These are phyloP conservation scores for Rattus norvegicus DNA, from an alignment of 2,113 vertebrate species.

Conservation along the genomic window DNA sequence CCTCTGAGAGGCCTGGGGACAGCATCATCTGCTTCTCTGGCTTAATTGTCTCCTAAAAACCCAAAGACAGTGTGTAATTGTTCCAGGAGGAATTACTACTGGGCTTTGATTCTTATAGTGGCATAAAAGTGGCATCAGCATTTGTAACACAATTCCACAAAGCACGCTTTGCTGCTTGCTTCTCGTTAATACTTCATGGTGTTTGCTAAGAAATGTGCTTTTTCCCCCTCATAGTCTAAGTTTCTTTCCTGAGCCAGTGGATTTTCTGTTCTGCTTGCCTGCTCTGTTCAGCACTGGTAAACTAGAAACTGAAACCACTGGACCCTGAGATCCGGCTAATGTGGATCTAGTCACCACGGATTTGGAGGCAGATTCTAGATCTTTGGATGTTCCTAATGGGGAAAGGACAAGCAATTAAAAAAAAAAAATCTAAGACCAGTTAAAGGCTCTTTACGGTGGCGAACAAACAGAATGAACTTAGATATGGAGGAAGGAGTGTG, in stretches of 20 bases:
- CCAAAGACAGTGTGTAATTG: conserved; percentile 54
- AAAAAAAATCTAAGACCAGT: neutral
- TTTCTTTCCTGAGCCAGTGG: neutral
- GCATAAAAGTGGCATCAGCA: neutral
- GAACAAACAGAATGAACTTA: conserved; percentile 2
- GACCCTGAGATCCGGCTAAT: neutral
- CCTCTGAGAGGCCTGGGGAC: neutral
- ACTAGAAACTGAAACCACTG: neutral
- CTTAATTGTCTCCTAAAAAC: conserved; percentile 59
- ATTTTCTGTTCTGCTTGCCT: neutral
- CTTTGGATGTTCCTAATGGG: neutral
- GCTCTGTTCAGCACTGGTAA: neutral
- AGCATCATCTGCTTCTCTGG: conserved; percentile 51
- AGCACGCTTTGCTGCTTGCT: neutral
- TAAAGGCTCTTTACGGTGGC: neutral
- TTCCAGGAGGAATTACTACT: conserved; percentile 59
- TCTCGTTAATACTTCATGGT: conserved; percentile 36
- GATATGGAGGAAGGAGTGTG: conserved; percentile 4
- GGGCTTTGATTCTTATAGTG: neutral
- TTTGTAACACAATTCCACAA: conserved; percentile 31
- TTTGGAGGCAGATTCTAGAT: neutral
- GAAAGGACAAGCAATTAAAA: neutral
- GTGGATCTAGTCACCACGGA: neutral
- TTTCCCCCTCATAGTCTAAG: conserved; percentile 5
- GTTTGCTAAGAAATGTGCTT: conserved; percentile 40